phyloP scores from a whole-genome alignment of 2,888 invertebrate species.

The Pegoplata infirma region DNA sequence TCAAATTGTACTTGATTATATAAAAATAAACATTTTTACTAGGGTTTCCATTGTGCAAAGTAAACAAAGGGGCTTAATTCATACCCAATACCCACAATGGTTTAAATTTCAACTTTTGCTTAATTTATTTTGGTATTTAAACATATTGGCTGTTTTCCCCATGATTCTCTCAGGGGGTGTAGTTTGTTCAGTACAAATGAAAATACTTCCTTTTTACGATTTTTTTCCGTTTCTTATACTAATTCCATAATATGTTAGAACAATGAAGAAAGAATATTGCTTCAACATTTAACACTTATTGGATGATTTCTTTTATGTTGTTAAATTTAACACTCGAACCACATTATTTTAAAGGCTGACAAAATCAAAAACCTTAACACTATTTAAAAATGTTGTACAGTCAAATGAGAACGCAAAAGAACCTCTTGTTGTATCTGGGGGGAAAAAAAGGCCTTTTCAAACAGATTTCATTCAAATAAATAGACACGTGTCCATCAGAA shows the following conservation, averaged over 20 bases:
- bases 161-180: conserved; percentile 55
- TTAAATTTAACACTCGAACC: conserved; percentile 34
- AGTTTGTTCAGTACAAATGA: not conserved
- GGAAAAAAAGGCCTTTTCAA: conserved; percentile 17
- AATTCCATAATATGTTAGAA: conserved; percentile 23
- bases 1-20: too few relatives aligned
- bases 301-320: conserved; percentile 42
- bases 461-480: conserved; percentile 68
- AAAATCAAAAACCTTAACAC: conserved; percentile 8
- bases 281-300: conserved; percentile 56
- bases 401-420: conserved; percentile 6
- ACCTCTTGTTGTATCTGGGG: conserved; percentile 6
- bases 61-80: not conserved
- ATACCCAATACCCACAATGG: not conserved
- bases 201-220: not conserved
- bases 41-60: not conserved
- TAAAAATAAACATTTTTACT: too few relatives aligned
- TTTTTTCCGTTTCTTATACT: not conserved
- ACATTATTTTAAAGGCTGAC: conserved; percentile 27
- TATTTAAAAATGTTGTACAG: not conserved
- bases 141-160: not conserved
- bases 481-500: conserved; percentile 77
- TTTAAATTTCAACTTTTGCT: not conserved
- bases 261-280: conserved; percentile 42
- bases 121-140: not conserved